Evolutionary conservation across 2,888 invertebrate genomes (phyloP), one percentile per base, ranked within the genome.

Genomic region (Phrixothrix hirtus): DNA sequence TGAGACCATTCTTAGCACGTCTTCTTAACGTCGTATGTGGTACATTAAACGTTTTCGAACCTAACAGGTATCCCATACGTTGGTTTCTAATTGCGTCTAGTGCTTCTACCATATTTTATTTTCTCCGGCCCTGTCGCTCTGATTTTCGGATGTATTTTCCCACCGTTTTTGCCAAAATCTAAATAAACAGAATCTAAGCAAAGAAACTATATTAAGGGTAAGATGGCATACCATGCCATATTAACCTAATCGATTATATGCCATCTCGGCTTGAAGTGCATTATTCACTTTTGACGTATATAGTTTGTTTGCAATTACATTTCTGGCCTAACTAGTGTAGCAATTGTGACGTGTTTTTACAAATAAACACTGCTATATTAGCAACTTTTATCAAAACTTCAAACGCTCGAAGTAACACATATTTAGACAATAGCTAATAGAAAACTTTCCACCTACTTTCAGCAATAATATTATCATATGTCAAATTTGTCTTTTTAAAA

Each of bases 11-110:
- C 7, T 29, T 29, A 3, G 7, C 29, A 6, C 10, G 32, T 11
- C 30, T 30, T 15, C 35, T 15, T 13, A 35, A 15, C 15, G 35
- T 35, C 12, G 14, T 15, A 6, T 14, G 14, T 16, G 36, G 15
- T 10, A 36, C 36, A 36, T 21, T 21, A 36, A 35, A 36, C 16
- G 36, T 36, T 36, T 36, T 36, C 16, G 17, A 36, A 5, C 15
- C 36, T n/a, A 36, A 36, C 2, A 36, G 17, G 15, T 14, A 36
- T 16, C 21, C 36, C 36, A 36, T 36, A 15, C n/a, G n/a, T 5
- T 17, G 4, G 7, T 36, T 36, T 36, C 14, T 16, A 36, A 36
- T 4, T 7, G 36, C 36, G 10, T 36, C n/a, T 5, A 14, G 10
- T 10, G 36, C 36, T 36, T 36, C 21, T 21, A n/a, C 10, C 36